Conservation (phyloP, 2,113 vertebrate species). For the Microtus richardsoni region DNA sequence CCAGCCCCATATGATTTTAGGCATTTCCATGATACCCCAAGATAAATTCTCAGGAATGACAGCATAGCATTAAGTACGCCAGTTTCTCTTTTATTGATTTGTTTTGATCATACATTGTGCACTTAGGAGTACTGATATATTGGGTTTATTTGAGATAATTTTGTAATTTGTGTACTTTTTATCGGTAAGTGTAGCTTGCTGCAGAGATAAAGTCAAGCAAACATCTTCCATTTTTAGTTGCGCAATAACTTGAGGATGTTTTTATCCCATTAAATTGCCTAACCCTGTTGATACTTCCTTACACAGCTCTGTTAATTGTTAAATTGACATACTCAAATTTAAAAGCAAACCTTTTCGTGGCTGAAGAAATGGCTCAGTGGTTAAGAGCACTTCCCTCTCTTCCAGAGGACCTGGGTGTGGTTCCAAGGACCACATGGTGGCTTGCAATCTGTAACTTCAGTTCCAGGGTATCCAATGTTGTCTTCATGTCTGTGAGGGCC, state of each 20-base stretch:
- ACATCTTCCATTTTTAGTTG: not conserved
- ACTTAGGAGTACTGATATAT: not conserved
- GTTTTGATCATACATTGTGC: not conserved
- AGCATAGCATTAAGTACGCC: not conserved
- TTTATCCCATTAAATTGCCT: not conserved
- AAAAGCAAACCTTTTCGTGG: not conserved
- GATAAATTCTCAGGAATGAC: not conserved
- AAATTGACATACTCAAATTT: not conserved
- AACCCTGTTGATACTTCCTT: not conserved
- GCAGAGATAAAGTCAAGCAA: not conserved
- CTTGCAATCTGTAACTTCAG: not conserved
- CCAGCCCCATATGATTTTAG: not conserved
- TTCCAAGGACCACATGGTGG: not conserved
- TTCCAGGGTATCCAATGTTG: not conserved
- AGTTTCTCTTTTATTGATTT: not conserved
- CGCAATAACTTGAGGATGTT: not conserved
- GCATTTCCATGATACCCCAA: not conserved
- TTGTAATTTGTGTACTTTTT: not conserved
- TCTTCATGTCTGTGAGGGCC: not conserved
- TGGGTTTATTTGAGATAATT: constrained; percentile 6
- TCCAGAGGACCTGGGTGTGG: not conserved
- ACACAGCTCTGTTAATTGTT: not conserved
- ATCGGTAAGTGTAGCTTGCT: not conserved
- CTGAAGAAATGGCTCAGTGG: not conserved
- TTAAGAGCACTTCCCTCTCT: not conserved